phyloP scores from a whole-genome alignment of 2,797 vertebrate genomes.

The Acipenser transmontanus region DNA sequence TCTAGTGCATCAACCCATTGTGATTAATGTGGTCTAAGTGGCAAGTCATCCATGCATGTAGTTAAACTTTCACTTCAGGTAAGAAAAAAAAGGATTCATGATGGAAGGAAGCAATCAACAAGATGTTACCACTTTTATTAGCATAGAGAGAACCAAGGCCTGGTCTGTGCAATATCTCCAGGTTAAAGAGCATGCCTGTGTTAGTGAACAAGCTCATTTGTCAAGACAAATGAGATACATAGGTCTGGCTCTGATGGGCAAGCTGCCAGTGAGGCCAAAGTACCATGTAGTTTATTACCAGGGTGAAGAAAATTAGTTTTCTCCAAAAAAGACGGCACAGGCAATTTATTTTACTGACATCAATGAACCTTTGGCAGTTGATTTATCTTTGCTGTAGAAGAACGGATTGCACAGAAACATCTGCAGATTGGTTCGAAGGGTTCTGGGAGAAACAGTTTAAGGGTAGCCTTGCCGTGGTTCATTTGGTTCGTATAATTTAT shows the following conservation, averaged over 20 bases:
- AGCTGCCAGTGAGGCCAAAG: conserved; percentile 37
- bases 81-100: conserved; percentile 24
- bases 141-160: conserved; percentile 16
- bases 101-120: conserved; percentile 27
- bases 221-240: conserved; percentile 43
- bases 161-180: conserved; percentile 22
- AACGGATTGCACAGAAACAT: conserved; percentile 41
- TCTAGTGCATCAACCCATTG: conserved; percentile 12
- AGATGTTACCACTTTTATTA: conserved; percentile 26
- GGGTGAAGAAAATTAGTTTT: conserved; percentile 54
- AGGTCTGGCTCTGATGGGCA: conserved; percentile 29
- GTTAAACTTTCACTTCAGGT: conserved; percentile 27
- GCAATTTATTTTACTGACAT: conserved; percentile 52
- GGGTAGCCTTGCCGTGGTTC: conserved; percentile 6
- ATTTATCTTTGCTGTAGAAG: conserved; percentile 48
- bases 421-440: conserved; percentile 21
- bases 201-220: conserved; percentile 41
- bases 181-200: conserved; percentile 33
- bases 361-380: conserved; percentile 43
- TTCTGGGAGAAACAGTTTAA: conserved; percentile 19
- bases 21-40: conserved; percentile 33
- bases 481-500: conserved; percentile 16
- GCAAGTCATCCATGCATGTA: conserved; percentile 24
- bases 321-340: conserved; percentile 45
- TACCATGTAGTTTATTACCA: conserved; percentile 49